Evolutionary conservation across 1,140 invertebrate genomes (phyloP), one percentile per base, ranked within the genome.

Genomic region (Aphelenchoides avenae): DNA sequence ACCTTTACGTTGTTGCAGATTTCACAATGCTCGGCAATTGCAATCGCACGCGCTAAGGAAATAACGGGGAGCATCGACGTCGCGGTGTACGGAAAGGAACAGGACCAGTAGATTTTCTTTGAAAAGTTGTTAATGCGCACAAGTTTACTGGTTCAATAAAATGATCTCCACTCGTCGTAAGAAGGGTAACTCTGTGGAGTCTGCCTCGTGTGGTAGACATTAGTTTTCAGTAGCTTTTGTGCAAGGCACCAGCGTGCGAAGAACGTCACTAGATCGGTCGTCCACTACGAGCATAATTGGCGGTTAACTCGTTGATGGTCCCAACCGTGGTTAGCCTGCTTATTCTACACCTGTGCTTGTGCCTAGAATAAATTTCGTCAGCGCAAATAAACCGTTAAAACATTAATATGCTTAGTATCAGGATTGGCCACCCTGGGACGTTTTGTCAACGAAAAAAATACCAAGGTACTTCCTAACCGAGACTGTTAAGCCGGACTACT

Each of bases 1-100:
- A 58, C 20, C 20, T 24, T 52, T 52, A 56, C n/a, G 53, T 56
- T 53, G 3, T 57, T 44, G 22, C 13, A 60, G 57, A 64, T 60
- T 11, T 22, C 43, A 24, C 39, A 64, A 7, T 60, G 57, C 34
- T 47, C 43, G n/a, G 41, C 42, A 13, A 24, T 64, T 47, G 43
- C 57, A 13, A 20, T 60, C 18, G 31, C 39, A 50, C 29, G 53
- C 18, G 57, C 39, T 11, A 60, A 49, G 50, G 34, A 61, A 62
- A 31, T 62, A 15, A 30, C 51, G 22, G 24, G n/a, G 22, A 29
- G 51, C 20, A 53, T 54, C 31, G 18, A n/a, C 22, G 22, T 34
- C 15, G 37, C 50, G 20, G 37, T 54, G 24, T 20, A 54, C 24
- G 36, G 22, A 13, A 30, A 50, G 2, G 15, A 33, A 26, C n/a